Evolutionary conservation across 2,888 invertebrate genomes (phyloP).

Genomic region (Diadegma fenestrale): DNA sequence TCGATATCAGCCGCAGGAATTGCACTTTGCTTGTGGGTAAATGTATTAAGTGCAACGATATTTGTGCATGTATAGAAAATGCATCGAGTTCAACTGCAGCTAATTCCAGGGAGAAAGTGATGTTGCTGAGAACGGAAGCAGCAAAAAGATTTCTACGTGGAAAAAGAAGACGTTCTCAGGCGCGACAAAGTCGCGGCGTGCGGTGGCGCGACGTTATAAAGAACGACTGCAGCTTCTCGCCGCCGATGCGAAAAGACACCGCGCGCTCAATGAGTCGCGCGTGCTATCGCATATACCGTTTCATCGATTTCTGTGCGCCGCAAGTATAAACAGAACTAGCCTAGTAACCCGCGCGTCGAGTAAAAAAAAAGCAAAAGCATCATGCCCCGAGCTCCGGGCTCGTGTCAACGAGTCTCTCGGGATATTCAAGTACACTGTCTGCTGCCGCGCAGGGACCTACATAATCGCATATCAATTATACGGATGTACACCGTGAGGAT

Average conservation of each 20-base stretch:
- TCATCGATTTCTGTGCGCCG: constrained; percentile 58
- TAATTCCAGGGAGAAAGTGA: constrained; percentile 20
- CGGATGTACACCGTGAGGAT: not conserved
- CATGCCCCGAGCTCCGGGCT: constrained; percentile 68
- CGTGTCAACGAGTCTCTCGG: constrained; percentile 76
- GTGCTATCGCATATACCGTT: constrained; percentile 55
- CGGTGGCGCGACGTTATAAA: constrained; percentile 22
- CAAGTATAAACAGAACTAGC: constrained; percentile 44
- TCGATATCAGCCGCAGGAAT: not conserved
- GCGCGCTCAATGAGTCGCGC: constrained; percentile 36
- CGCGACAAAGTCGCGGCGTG: constrained; percentile 32
- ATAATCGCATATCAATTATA: constrained; percentile 17
- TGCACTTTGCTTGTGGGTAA: not conserved
- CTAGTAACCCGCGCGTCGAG: constrained; percentile 49
- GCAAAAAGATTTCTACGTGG: constrained; percentile 3
- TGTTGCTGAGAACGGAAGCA: not conserved
- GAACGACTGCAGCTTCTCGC: not conserved
- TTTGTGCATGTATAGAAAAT: not conserved
- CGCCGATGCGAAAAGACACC: constrained; percentile 1
- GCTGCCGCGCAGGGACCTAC: constrained; percentile 43
- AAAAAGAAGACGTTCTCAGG: constrained; percentile 20
- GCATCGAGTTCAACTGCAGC: not conserved
- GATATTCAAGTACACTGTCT: constrained; percentile 66
- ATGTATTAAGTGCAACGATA: not conserved
- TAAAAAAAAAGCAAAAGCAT: constrained; percentile 71